These are phyloP conservation scores for Bubo bubo DNA, from an alignment of 2,113 vertebrate genomes.

Conservation along the genomic window DNA sequence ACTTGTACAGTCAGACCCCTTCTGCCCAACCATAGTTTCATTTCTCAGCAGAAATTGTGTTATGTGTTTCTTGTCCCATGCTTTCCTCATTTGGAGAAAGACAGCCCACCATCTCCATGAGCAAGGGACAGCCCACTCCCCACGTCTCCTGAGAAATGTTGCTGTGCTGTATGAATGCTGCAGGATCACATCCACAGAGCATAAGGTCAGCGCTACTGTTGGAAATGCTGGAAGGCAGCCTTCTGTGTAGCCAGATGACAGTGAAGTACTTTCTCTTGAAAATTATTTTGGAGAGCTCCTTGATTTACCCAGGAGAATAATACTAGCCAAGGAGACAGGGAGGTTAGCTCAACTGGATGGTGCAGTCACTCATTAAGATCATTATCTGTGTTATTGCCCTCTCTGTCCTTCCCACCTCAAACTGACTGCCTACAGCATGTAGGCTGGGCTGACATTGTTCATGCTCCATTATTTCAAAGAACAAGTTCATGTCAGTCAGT, in stretches of 20 bases:
- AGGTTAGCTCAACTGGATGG: not conserved
- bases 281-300: constrained; percentile 12
- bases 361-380: constrained; percentile 14
- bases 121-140: not conserved
- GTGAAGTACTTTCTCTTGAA: not conserved
- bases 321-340: constrained; percentile 3
- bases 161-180: not conserved
- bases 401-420: not conserved
- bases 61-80: not conserved
- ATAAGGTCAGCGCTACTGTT: not conserved
- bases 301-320: constrained; percentile 26
- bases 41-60: not conserved
- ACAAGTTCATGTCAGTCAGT: not conserved
- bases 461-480: not conserved
- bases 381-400: constrained; percentile 5
- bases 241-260: not conserved
- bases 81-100: not conserved
- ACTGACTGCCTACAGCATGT: not conserved
- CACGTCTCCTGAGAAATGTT: fast-evolving
- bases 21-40: not conserved
- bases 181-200: not conserved
- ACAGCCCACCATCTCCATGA: fast-evolving
- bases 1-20: not conserved
- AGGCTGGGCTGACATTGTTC: not conserved
- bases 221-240: not conserved